Conservation (phyloP, 2,113 vertebrate species). For the Grammomys dolichurus region DNA sequence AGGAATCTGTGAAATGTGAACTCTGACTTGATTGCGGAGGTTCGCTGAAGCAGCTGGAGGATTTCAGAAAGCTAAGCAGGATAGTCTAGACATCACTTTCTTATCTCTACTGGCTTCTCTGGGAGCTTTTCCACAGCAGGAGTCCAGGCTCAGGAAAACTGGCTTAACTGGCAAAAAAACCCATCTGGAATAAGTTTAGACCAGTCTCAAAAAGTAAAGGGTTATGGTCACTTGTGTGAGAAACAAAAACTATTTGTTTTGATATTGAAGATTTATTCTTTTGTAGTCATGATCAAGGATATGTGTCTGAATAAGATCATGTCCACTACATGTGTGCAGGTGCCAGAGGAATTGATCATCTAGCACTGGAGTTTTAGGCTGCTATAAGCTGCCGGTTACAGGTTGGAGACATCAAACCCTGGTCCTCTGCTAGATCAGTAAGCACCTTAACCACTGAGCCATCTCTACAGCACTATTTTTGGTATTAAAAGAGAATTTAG, state of each 20-base stretch:
- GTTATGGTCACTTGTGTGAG: not conserved
- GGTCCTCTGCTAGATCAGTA: too few species aligned
- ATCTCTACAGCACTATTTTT: not conserved
- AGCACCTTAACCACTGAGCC: not conserved
- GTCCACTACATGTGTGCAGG: not conserved
- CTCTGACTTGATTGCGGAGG: constrained; percentile 68
- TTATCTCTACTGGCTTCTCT: constrained; percentile 57
- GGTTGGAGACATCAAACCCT: not conserved
- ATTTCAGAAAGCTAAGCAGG: constrained; percentile 57
- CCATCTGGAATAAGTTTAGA: not conserved
- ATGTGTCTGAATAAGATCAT: not conserved
- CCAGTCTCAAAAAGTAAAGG: not conserved
- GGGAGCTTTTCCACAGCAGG: constrained; percentile 40
- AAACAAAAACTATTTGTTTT: not conserved
- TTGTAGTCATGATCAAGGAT: not conserved
- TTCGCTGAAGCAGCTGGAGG: constrained; percentile 62
- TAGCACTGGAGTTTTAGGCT: not conserved
- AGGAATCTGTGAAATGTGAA: constrained; percentile 75
- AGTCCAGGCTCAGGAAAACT: constrained; percentile 7
- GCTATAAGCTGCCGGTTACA: not conserved
- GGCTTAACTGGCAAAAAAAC: not conserved
- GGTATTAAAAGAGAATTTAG: not conserved
- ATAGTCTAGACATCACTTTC: constrained; percentile 72
- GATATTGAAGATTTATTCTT: not conserved
- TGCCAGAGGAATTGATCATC: not conserved